Evolutionary conservation across 2,888 invertebrate genomes (phyloP), one percentile per base, ranked within the genome.

Genomic region (Sarcophaga rosellei): DNA sequence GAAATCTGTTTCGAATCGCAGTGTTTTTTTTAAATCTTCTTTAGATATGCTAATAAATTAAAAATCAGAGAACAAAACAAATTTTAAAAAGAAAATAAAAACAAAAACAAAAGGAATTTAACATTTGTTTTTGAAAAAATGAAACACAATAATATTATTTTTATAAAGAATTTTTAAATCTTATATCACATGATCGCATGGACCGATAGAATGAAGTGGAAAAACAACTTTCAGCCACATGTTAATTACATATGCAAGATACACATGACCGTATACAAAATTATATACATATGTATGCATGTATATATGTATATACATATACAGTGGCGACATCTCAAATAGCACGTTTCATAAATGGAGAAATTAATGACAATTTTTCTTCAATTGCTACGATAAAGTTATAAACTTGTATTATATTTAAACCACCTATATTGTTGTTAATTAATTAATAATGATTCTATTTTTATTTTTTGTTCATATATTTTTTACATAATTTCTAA

Each of bases 191-290:
- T 81, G 81, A 81, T 62, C 69, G 17, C 17, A 53, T 53, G 69
- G 68, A 53, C 74, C 68, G 74, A 81, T 62, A 53, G 53, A 53
- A 53, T 53, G 53, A 61, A 53, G 74, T 75, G 75, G 69, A 63
- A 35, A 81, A 75, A 75, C 81, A 81, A 75, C 81, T 81, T 81
- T 81, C 69, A 75, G 75, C 35, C 35, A 44, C 81, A 65, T 74
- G 61, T 68, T 53, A 21, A 61, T 20, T 61, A 20, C 61, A 68
- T 15, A 35, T 74, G 25, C 3, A n/a, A 65, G 15, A 63, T 70
- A 69, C 12, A 45, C 4, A 61, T 53, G 5, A 17, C 25, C 25
- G n/a, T 8, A 45, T n/a, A 47, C 15, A 61, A 44, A 5, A 8
- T 1, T 44, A 12, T 2, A 45, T 61, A 44, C 17, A 59, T 23